These are phyloP conservation scores for Cheiracanthium punctorium DNA, from an alignment of 2,888 invertebrate species.

Conservation along the genomic window DNA sequence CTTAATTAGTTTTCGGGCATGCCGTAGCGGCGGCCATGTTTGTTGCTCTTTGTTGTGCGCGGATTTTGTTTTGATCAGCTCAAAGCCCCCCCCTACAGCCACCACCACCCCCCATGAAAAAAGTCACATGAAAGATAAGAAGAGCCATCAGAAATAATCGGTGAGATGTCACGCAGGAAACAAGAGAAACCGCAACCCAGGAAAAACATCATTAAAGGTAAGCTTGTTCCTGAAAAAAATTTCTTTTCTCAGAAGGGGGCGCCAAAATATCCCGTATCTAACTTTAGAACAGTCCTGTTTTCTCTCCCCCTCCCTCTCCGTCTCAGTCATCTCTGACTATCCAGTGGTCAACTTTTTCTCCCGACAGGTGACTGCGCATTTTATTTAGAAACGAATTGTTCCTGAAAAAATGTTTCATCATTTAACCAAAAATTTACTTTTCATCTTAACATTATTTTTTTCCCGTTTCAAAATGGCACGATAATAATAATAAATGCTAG, in stretches of 20 bases:
- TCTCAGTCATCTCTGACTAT: background rate
- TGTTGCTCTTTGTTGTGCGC: constrained; percentile 40
- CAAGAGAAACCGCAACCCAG: constrained; percentile 77
- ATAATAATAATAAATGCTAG: no score
- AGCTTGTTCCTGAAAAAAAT: constrained; percentile 70
- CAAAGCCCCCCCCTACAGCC: background rate
- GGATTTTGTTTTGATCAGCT: constrained; percentile 14
- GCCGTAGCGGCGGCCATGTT: constrained; percentile 66
- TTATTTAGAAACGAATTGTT: no score
- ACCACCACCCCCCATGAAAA: background rate
- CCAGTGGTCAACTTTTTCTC: background rate
- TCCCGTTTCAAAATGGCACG: no score
- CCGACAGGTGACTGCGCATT: background rate
- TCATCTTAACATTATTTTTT: no score
- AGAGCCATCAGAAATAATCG: background rate
- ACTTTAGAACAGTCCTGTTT: no score
- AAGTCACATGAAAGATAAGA: constrained; percentile 8
- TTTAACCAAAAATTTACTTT: no score
- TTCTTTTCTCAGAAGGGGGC: background rate
- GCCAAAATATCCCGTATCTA: background rate
- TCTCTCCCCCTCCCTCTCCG: background rate
- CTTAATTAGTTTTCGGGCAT: constrained; percentile 32
- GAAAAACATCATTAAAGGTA: constrained; percentile 76
- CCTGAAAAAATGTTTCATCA: no score
- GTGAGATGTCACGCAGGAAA: constrained; percentile 75